Evolutionary conservation across 2,113 vertebrate species (phyloP).

Genomic region (Dasyornis broadbenti): DNA sequence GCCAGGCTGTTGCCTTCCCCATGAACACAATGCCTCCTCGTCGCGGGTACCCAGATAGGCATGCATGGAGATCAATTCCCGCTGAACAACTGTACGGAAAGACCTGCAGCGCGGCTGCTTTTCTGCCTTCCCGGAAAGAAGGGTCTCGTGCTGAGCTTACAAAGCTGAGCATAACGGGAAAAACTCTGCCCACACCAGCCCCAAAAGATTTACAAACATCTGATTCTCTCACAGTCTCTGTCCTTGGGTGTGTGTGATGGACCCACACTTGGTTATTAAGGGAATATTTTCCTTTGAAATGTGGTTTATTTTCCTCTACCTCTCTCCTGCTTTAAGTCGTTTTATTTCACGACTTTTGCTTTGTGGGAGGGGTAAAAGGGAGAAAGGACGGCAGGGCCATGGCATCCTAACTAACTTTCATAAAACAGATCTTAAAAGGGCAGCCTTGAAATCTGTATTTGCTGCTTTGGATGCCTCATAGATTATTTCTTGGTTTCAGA

Average conservation of each 20-base stretch:
- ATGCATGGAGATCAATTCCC: neutral
- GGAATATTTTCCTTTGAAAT: neutral
- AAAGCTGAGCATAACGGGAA: neutral
- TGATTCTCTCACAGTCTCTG: neutral
- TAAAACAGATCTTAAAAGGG: neutral
- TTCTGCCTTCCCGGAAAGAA: neutral
- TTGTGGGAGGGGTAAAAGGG: neutral
- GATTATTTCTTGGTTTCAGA: neutral
- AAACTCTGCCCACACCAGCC: neutral
- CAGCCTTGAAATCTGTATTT: neutral
- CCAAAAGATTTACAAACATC: neutral
- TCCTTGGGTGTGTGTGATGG: neutral
- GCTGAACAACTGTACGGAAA: fast-evolving
- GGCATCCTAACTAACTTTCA: neutral
- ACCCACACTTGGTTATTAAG: neutral
- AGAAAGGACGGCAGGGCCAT: neutral
- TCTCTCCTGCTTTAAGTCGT: neutral
- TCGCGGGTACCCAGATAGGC: neutral
- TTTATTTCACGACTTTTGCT: neutral
- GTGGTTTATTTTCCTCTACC: neutral
- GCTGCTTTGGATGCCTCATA: neutral
- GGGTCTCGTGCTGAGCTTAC: neutral
- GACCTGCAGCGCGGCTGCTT: neutral
- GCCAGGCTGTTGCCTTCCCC: constrained; percentile 30
- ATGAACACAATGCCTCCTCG: neutral